Percentiles rank a stretch among this genome's conserved stretches.
Evolutionary conservation across 53 echinoderm and acorn worm species (phyloP).

Genomic region (Zoroaster sp.): DNA sequence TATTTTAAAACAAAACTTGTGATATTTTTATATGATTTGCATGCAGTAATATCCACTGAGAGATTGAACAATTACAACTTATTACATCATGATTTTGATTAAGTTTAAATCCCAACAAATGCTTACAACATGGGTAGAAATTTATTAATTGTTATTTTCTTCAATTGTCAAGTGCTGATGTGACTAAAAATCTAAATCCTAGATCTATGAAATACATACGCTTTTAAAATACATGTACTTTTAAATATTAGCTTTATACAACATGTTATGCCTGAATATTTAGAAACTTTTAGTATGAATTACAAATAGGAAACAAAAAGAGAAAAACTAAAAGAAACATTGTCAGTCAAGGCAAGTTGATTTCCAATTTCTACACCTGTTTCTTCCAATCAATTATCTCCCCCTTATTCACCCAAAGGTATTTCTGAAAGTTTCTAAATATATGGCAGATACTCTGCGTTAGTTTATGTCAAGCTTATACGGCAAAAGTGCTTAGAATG

Average conservation of each 20-base stretch:
- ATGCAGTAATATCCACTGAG: slow-evolving; percentile 15
- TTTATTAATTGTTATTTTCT: not conserved
- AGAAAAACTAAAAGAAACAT: not conserved
- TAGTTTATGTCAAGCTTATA: not conserved
- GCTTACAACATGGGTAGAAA: not conserved
- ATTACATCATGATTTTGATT: slow-evolving; percentile 6
- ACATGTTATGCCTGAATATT: not conserved
- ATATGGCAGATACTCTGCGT: not conserved
- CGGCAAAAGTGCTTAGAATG: not conserved
- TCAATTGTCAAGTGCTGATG: not conserved
- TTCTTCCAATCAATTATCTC: not conserved
- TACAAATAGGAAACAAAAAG: not conserved
- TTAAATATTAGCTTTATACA: not conserved
- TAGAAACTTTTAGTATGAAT: not conserved
- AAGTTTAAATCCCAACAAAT: not conserved
- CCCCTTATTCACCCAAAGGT: not conserved
- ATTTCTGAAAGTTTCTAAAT: not conserved
- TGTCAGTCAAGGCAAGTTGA: no score
- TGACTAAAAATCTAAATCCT: slow-evolving; percentile 1
- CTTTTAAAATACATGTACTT: not conserved
- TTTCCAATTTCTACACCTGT: no score
- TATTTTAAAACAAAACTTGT: not conserved
- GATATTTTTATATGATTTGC: not conserved
- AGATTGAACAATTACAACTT: not conserved
- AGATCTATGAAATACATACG: slow-evolving; percentile 14